Conservation (phyloP, 23 tunicate genomes). For the Halocynthia roretzi region DNA sequence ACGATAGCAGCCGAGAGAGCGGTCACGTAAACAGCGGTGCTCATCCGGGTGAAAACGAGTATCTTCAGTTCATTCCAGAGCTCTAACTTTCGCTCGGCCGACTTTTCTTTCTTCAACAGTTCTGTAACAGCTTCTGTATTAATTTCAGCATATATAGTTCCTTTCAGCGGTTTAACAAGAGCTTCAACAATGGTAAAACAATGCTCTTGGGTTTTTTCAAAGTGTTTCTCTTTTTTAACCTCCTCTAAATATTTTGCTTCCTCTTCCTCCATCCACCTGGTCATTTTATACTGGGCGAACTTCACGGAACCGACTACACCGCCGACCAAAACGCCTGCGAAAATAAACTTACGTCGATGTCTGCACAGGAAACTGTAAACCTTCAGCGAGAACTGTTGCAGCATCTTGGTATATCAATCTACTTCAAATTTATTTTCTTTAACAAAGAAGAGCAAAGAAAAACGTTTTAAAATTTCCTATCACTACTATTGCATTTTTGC, state of each 20-base stretch:
- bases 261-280: slow-evolving; percentile 37
- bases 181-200: slow-evolving; percentile 36
- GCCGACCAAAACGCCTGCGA: slow-evolving; percentile 75
- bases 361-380: slow-evolving; percentile 3
- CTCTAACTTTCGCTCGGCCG: slow-evolving; percentile 23
- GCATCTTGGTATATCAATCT: too few relatives aligned
- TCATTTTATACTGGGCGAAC: slow-evolving; percentile 62
- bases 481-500: too few relatives aligned
- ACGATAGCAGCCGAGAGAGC: slow-evolving; percentile 18
- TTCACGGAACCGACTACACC: slow-evolving; percentile 56
- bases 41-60: slow-evolving; percentile 32
- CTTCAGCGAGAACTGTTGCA: neutral
- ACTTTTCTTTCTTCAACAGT: slow-evolving; percentile 20
- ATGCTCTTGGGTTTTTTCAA: slow-evolving; percentile 58
- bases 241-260: slow-evolving; percentile 24
- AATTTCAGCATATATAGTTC: slow-evolving; percentile 9
- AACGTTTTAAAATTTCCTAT: too few relatives aligned
- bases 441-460: too few relatives aligned
- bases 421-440: too few relatives aligned
- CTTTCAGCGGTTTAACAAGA: slow-evolving; percentile 18
- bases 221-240: slow-evolving; percentile 20
- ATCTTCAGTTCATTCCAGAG: slow-evolving; percentile 78
- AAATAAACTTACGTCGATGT: slow-evolving; percentile 75
- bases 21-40: slow-evolving; percentile 30
- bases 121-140: slow-evolving; percentile 39